Percentiles rank a stretch among this genome's conserved stretches.
Evolutionary conservation across 2,888 invertebrate genomes (phyloP).

Genomic region (Branchipolynoe longqiensis): DNA sequence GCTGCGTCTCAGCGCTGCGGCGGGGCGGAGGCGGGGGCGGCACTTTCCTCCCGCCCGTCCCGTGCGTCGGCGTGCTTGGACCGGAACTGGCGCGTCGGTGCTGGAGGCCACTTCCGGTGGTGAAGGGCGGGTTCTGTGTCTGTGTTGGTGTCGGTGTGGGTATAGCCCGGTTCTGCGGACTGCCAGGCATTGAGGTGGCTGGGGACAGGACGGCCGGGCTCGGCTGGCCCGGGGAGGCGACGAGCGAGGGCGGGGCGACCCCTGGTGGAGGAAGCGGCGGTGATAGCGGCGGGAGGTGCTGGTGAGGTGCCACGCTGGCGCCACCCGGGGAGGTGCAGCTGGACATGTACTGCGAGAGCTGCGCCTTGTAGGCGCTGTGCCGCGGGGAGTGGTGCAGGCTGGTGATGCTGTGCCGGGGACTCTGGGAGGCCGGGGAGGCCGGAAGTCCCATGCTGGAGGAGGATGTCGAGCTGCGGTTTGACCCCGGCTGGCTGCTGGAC

Average conservation of each 20-base stretch:
- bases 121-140: no score
- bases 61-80: constrained; percentile 51
- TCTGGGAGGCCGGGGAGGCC: constrained; percentile 23
- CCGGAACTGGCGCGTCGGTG: constrained; percentile 31
- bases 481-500: constrained; percentile 32
- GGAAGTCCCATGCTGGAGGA: constrained; percentile 33
- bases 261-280: neutral
- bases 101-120: neutral
- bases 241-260: neutral
- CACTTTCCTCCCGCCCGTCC: neutral
- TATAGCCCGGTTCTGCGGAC: constrained; percentile 14
- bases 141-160: neutral
- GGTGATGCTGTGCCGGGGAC: constrained; percentile 19
- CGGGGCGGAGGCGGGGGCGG: constrained; percentile 64
- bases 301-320: neutral
- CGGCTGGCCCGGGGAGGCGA: neutral
- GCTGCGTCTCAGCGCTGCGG: constrained; percentile 61
- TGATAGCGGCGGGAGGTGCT: neutral
- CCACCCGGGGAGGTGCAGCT: neutral
- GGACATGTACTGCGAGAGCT: no score
- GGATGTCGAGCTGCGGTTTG: constrained; percentile 37
- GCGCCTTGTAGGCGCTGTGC: neutral
- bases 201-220: neutral
- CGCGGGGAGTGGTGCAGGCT: constrained; percentile 31
- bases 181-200: constrained; percentile 17